Evolutionary conservation across 2,888 invertebrate genomes (phyloP), one percentile per base, ranked within the genome.

Genomic region (Mesorhabditis belari): DNA sequence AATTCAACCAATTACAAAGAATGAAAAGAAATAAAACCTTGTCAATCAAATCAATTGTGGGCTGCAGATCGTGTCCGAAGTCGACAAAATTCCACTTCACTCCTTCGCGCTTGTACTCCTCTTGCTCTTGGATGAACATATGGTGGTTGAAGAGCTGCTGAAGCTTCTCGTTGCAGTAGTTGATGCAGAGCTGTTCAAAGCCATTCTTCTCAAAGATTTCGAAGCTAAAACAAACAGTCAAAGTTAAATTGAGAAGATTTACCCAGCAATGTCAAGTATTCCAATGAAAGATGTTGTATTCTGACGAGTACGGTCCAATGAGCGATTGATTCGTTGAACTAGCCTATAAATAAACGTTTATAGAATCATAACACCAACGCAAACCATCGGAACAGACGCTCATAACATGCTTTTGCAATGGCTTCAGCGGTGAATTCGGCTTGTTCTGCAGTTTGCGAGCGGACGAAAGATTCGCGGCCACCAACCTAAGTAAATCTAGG

Each of bases 1-100:
- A 51, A 81, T 79, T 57, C 29, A 19, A 57, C 64, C 58, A 58
- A 63, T 25, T 53, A 26, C 3, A 4, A 9, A n/a, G n/a, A 5
- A 24, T 5, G n/a, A 4, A 53, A 24, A 53, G 5, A 5, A 5
- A 4, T 53, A 59, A 62, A 75, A 86, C 86, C 84, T 96, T 98
- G 82, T 98, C 98, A 80, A 98, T 93, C 63, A 98, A 86, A 83
- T 98, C 96, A 81, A 98, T 98, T 0, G 96, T 98, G 3, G 98
- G 96, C 82, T 98, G 96, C 57, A 98, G 86, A 85, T 98, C 96
- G 27, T 98, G 86, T 4, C 98, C 96, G 82, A 98, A 98, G 84
- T 98, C 96, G 80, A 98, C 96, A 82, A 96, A 98, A 81, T 93
- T 93, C 98, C 98, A 98, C 82, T 98, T 95, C 79, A 98, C 96